A percentile compares a stretch with the other conserved stretches of the same genome.
phyloP scores from a whole-genome alignment of 2,113 vertebrate species.

The Speoplatyrhinus poulsoni region DNA sequence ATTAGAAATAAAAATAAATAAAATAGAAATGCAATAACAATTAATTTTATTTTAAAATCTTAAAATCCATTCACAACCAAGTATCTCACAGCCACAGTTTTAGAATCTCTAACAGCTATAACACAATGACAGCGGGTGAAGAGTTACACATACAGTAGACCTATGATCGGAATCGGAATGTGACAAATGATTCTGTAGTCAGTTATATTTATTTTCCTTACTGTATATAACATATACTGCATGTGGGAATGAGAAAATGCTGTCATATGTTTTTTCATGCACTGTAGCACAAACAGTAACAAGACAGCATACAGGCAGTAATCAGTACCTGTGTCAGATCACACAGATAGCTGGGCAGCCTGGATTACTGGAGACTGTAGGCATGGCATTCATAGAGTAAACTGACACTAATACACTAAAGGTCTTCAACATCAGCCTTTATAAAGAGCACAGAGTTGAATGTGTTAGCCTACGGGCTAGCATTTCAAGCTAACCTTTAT shows the following conservation, averaged over 20 bases:
- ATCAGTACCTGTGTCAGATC: conserved; percentile 51
- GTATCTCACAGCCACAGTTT: too few relatives aligned
- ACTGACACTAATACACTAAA: conserved; percentile 35
- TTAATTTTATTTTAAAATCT: too few relatives aligned
- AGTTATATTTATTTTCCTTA: neutral
- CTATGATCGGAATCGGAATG: neutral
- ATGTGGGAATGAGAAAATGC: neutral
- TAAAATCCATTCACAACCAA: too few relatives aligned
- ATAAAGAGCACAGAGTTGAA: neutral
- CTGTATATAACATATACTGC: neutral
- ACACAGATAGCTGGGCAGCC: conserved; percentile 28
- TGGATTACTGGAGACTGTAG: conserved; percentile 18
- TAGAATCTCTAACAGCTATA: too few relatives aligned
- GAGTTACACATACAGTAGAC: neutral
- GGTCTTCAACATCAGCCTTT: conserved; percentile 18
- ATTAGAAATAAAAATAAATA: too few relatives aligned
- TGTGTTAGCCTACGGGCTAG: neutral
- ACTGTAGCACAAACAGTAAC: conserved; percentile 9
- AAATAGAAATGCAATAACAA: too few relatives aligned
- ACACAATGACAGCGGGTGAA: neutral
- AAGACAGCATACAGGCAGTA: conserved; percentile 34
- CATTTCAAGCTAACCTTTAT: neutral
- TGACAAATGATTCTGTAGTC: neutral
- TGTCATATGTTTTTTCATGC: neutral
- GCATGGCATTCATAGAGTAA: conserved; percentile 61